These are phyloP conservation scores for Bucco capensis DNA, from an alignment of 2,113 vertebrate genomes.

Conservation along the genomic window DNA sequence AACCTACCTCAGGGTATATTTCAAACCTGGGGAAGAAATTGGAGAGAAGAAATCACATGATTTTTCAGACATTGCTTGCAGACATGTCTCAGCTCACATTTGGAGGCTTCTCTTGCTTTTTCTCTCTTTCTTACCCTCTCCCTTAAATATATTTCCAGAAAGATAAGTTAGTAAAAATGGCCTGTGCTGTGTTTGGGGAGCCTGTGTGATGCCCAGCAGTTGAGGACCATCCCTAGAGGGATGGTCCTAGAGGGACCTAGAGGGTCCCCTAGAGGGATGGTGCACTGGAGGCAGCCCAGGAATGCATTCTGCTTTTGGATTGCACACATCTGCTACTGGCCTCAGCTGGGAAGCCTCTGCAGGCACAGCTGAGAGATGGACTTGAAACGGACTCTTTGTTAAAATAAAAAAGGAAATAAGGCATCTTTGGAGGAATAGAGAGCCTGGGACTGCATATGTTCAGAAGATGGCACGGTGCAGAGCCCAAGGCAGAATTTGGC, in stretches of 20 bases:
- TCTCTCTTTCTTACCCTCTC: neutral
- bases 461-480: rapidly evolving
- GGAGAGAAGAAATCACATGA: neutral
- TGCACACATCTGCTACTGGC: neutral
- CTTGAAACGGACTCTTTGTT: neutral
- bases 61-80: neutral
- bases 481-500: neutral
- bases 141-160: neutral
- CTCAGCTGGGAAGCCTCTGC: neutral
- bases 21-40: neutral
- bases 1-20: neutral
- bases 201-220: neutral
- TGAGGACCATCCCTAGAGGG: neutral
- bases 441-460: rapidly evolving
- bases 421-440: neutral
- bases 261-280: neutral
- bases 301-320: neutral
- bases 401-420: neutral
- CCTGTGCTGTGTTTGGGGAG: neutral
- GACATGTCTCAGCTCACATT: neutral
- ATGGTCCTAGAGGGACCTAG: no score
- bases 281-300: neutral
- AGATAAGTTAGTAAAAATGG: neutral
- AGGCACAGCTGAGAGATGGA: neutral
- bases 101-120: neutral